Conservation (phyloP, 2,797 vertebrate species). For the Pempheris klunzingeri region DNA sequence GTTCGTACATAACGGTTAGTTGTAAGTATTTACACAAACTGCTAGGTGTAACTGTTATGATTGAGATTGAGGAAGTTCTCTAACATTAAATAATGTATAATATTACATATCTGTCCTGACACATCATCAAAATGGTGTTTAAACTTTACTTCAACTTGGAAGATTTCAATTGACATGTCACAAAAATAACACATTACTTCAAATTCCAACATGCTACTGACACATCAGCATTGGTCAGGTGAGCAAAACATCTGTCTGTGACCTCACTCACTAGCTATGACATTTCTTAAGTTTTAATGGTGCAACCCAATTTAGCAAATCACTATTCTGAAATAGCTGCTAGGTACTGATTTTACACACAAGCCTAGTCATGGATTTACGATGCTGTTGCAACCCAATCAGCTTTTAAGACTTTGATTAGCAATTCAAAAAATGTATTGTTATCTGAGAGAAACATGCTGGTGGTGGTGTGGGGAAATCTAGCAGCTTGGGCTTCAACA, state of each 20-base stretch:
- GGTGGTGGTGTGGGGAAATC: neutral
- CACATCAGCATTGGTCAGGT: neutral
- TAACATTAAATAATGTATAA: neutral
- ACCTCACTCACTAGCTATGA: too few relatives aligned
- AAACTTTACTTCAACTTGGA: neutral
- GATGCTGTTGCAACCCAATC: neutral
- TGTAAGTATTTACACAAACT: too few relatives aligned
- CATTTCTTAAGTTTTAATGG: neutral
- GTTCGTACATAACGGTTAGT: neutral
- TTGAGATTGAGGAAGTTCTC: neutral
- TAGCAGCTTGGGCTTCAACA: neutral
- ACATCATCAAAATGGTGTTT: neutral
- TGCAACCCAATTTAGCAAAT: neutral
- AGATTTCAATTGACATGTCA: neutral
- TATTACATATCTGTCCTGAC: neutral
- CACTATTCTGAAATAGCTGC: neutral
- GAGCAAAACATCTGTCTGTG: neutral
- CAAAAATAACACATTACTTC: too few relatives aligned
- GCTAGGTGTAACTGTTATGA: neutral
- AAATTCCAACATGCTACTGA: neutral
- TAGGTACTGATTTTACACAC: too few relatives aligned
- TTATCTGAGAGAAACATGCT: neutral
- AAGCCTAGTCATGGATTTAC: neutral
- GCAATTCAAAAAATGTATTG: neutral
- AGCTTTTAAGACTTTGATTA: constrained; percentile 7